Percentiles rank a stretch among this genome's conserved stretches.
phyloP scores from a whole-genome alignment of 2,797 vertebrate species.

The Schizothorax lantsangensis region DNA sequence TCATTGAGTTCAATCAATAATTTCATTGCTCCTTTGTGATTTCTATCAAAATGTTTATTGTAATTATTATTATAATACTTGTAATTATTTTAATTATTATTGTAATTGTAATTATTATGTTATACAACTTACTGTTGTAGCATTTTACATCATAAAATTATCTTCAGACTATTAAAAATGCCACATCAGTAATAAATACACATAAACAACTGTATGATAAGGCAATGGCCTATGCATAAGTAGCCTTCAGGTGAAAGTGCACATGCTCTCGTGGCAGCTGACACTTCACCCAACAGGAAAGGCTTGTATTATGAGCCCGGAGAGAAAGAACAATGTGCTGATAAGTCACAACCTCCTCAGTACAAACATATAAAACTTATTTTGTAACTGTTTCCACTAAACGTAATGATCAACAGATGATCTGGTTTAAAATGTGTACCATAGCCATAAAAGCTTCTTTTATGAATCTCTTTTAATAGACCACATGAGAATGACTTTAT shows the following conservation, averaged over 20 bases:
- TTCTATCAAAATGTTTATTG: too few species aligned
- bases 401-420: background rate
- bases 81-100: too few species aligned
- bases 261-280: background rate
- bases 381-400: background rate
- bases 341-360: background rate
- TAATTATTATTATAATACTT: too few species aligned
- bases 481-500: background rate
- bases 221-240: background rate
- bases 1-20: background rate
- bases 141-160: background rate
- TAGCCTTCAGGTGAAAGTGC: conserved; percentile 27
- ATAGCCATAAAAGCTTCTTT: background rate
- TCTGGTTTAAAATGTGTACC: background rate
- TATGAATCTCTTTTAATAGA: background rate
- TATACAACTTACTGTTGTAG: background rate
- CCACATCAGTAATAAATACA: background rate
- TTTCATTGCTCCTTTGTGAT: too few species aligned
- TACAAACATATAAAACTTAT: background rate
- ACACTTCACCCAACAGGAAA: conserved; percentile 22
- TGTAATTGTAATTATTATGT: too few species aligned
- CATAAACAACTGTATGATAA: background rate
- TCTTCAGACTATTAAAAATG: background rate
- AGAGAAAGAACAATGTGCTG: conserved; percentile 37
- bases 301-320: conserved; percentile 21